phyloP scores from a whole-genome alignment of 2,113 vertebrate genomes.

The Meles meles region DNA sequence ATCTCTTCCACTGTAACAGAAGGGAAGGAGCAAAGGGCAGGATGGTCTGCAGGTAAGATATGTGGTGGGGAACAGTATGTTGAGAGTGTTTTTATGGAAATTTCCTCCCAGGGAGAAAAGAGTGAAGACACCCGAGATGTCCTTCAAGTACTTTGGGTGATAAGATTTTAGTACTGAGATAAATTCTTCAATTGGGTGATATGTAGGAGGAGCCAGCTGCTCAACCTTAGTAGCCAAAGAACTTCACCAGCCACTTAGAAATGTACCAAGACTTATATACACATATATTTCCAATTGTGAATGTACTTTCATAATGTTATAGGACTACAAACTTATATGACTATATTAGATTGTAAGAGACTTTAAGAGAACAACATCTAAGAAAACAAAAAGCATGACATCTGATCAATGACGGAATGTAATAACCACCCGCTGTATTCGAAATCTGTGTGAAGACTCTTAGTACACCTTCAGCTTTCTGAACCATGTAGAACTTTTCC shows the following conservation, averaged over 20 bases:
- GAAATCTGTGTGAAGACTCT: not conserved
- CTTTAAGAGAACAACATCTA: not conserved
- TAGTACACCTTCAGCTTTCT: not conserved
- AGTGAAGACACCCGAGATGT: not conserved
- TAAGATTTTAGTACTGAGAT: constrained; percentile 1
- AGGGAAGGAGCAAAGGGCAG: not conserved
- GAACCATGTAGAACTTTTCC: not conserved
- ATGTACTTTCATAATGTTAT: not conserved
- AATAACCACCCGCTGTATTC: not conserved
- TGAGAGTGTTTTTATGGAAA: not conserved
- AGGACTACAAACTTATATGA: not conserved
- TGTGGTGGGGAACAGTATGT: not conserved
- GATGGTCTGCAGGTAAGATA: not conserved
- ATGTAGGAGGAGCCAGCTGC: not conserved
- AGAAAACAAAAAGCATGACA: not conserved
- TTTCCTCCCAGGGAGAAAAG: not conserved
- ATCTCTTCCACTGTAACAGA: not conserved
- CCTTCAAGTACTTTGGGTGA: not conserved
- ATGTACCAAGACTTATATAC: not conserved
- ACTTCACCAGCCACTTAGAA: not conserved
- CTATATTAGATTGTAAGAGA: not conserved
- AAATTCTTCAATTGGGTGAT: not conserved
- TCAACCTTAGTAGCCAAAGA: not conserved
- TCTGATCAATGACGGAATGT: not conserved
- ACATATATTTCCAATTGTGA: not conserved